These are phyloP conservation scores for Psettodes erumei DNA, from an alignment of 2,113 vertebrate species.

Conservation along the genomic window DNA sequence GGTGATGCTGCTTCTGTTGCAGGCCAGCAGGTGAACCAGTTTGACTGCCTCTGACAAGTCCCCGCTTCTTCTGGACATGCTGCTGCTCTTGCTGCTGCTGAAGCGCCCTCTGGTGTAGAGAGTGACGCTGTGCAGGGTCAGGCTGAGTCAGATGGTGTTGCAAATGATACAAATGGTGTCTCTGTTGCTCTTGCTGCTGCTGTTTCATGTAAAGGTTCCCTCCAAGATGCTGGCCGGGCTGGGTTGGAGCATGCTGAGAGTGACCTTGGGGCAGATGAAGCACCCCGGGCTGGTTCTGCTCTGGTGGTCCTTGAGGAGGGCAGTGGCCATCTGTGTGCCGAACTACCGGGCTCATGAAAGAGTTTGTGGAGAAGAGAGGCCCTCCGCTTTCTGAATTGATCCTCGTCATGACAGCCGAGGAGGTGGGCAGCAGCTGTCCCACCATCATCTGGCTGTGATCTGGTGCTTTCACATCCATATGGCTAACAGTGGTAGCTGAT, in stretches of 20 bases:
- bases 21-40: slow-evolving; percentile 86
- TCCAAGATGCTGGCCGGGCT: slow-evolving; percentile 87
- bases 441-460: slow-evolving; percentile 91
- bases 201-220: slow-evolving; percentile 91
- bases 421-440: slow-evolving; percentile 85
- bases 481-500: slow-evolving; percentile 60
- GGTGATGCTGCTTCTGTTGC: slow-evolving; percentile 90
- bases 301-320: slow-evolving; percentile 83
- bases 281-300: slow-evolving; percentile 87
- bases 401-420: slow-evolving; percentile 84
- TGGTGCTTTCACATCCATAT: slow-evolving; percentile 88
- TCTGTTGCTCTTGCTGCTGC: slow-evolving; percentile 82
- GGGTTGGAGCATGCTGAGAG: slow-evolving; percentile 85
- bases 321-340: slow-evolving; percentile 90
- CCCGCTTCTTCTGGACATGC: slow-evolving; percentile 92
- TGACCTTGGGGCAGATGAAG: slow-evolving; percentile 87
- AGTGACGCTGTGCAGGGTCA: slow-evolving; percentile 86
- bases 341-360: slow-evolving; percentile 85
- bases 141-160: slow-evolving; percentile 91
- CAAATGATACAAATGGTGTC: slow-evolving; percentile 93
- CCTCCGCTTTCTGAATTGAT: slow-evolving; percentile 84
- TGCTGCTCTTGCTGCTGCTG: slow-evolving; percentile 93
- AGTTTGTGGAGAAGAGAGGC: slow-evolving; percentile 88
- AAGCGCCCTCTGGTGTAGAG: slow-evolving; percentile 90
- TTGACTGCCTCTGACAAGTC: slow-evolving; percentile 87